These are phyloP conservation scores for Tonatia bakeri DNA, from an alignment of 2,113 vertebrate genomes.

Conservation along the genomic window DNA sequence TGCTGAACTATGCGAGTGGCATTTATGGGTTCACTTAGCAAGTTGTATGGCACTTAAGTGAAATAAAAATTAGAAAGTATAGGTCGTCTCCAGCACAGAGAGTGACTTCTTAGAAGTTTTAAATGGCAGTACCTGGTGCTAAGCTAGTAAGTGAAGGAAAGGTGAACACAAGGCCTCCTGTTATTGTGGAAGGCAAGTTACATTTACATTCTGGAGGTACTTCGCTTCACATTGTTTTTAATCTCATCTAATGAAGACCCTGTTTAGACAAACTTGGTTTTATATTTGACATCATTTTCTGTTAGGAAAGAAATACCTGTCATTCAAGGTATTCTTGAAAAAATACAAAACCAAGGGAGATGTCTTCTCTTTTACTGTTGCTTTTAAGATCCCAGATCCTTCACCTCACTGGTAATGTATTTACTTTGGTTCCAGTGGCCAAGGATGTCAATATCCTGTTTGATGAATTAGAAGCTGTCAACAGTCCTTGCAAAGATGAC, in stretches of 20 bases:
- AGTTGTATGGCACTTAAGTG: neutral
- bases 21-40: neutral
- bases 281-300: neutral
- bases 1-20: neutral
- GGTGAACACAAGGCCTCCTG: neutral
- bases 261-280: neutral
- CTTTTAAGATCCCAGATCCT: neutral
- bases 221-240: neutral
- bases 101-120: neutral
- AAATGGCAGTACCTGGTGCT: neutral
- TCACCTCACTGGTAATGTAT: conserved; percentile 18
- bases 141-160: neutral
- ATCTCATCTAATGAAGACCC: neutral
- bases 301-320: conserved; percentile 22
- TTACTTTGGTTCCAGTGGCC: conserved; percentile 81
- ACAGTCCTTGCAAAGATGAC: conserved; percentile 90
- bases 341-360: neutral
- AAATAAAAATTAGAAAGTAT: neutral
- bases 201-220: neutral
- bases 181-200: neutral
- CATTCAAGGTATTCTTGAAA: neutral
- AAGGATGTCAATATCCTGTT: conserved; percentile 92
- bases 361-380: neutral
- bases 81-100: neutral
- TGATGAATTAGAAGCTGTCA: conserved; percentile 86